Conservation (phyloP, 2,113 vertebrate genomes). For the Callospermophilus lateralis region DNA sequence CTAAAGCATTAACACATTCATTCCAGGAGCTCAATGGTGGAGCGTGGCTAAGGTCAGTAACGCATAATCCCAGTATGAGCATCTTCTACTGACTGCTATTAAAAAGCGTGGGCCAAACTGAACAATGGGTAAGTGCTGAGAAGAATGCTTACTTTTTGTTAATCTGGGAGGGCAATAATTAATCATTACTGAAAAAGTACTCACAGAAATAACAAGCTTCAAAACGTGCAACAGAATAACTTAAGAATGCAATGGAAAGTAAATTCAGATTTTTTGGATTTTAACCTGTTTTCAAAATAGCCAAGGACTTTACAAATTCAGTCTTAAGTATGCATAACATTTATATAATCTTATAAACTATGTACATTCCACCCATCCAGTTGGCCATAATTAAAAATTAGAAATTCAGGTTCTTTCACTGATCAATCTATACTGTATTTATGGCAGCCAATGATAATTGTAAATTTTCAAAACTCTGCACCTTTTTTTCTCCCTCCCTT, state of each 20-base stretch:
- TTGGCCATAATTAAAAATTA: background rate
- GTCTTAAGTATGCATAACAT: background rate
- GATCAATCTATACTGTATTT: background rate
- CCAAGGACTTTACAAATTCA: background rate
- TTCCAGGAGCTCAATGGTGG: constrained; percentile 39
- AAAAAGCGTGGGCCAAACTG: background rate
- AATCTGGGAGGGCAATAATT: background rate
- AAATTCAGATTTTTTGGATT: background rate
- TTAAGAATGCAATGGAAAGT: background rate
- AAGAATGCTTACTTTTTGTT: constrained; percentile 6
- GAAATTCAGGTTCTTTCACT: background rate
- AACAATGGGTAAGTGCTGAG: background rate
- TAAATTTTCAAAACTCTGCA: background rate
- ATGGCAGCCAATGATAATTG: background rate
- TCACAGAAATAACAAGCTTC: background rate
- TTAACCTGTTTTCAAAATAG: background rate
- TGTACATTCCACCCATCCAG: background rate
- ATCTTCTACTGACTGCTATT: background rate
- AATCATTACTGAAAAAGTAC: background rate
- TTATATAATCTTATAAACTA: background rate
- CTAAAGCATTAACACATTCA: background rate
- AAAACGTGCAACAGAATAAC: background rate
- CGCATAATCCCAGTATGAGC: background rate
- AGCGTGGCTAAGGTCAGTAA: background rate
- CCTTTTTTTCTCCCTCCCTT: background rate